Conservation (phyloP, 2,888 invertebrate genomes). For the Microctonus aethiopoides region DNA sequence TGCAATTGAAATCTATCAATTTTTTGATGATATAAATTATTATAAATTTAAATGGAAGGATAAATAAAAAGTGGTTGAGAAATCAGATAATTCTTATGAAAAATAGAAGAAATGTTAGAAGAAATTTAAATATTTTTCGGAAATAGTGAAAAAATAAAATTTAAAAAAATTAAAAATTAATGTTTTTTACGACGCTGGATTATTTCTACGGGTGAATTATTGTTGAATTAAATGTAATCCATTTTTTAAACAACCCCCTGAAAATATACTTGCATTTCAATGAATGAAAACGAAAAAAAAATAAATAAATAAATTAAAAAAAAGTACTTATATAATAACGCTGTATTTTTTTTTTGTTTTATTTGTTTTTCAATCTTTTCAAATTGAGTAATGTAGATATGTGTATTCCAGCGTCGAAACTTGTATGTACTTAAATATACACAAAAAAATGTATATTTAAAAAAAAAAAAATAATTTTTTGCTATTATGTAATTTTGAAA, state of each 20-base stretch:
- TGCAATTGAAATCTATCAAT: background rate
- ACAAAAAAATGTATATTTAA: background rate
- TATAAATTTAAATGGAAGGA: background rate
- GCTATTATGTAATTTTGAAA: background rate
- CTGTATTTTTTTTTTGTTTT: background rate
- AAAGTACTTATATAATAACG: background rate
- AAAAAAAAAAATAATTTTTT: background rate
- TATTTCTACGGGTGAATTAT: background rate
- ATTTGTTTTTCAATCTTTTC: background rate
- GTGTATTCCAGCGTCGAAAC: conserved; percentile 10
- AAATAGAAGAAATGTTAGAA: no score
- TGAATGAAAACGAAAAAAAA: conserved; percentile 30
- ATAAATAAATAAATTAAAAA: background rate
- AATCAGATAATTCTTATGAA: no score
- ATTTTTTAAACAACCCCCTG: no score
- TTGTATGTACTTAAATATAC: conserved; percentile 2
- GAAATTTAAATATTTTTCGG: background rate
- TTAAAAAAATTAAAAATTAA: no score
- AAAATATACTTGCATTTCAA: conserved; percentile 22
- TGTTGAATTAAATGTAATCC: background rate
- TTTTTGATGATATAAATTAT: background rate
- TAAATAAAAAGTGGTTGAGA: background rate
- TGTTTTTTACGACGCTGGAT: conserved; percentile 4
- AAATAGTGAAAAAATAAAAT: background rate
- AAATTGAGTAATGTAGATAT: background rate